Base-by-base conservation (phyloP, 2,888 invertebrate genomes). In the Polydrusus pterygomalis region DNA sequence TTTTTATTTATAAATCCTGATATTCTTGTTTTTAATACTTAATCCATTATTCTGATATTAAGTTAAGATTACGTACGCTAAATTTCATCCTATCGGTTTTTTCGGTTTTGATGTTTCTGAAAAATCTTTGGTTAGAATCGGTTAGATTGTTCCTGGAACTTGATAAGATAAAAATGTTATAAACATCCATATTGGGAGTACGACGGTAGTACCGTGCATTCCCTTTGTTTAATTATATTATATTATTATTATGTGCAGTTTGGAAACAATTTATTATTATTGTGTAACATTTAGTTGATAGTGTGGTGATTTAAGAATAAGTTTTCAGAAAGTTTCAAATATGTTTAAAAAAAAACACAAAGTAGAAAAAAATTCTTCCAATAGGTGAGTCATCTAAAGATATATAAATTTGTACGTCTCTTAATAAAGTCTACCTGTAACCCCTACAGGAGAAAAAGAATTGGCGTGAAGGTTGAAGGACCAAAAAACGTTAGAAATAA, bases 91-190 rank as follows among this genome's bases (percentile, higher is more conserved):
- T 58, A 58, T 58, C 34, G 1, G 1, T 60, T 40, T 60, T 60
- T 40, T 38, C 9, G n/a, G 38, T 60, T 38, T 38, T 8, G 17
- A n/a, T 38, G 9, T 11, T 40, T 38, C 38, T 6, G 18, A 60
- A 40, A 58, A 60, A 60, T 60, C 58, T 60, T 60, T 38, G 58
- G 58, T 60, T 58, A 58, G 34, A 58, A 34, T 58, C n/a, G 58
- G 58, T 58, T 60, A 60, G 17, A 60, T 60, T 60, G 38, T 60
- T 60, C 58, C 38, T 38, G 58, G 58, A 60, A 60, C 17, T 38
- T 38, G 58, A 60, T 60, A 60, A 60, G 58, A 60, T 60, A 60
- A 56, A n/a, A 30, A 60, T 60, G 10, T 58, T 15, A 30, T 58
- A 25, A 38, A 60, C 54, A 60, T 17, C 58, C 58, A 60, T 60